A percentile compares a stretch with the other conserved stretches of the same genome.
Conservation (phyloP, 2,797 vertebrate species). For the Erethizon dorsatum region DNA sequence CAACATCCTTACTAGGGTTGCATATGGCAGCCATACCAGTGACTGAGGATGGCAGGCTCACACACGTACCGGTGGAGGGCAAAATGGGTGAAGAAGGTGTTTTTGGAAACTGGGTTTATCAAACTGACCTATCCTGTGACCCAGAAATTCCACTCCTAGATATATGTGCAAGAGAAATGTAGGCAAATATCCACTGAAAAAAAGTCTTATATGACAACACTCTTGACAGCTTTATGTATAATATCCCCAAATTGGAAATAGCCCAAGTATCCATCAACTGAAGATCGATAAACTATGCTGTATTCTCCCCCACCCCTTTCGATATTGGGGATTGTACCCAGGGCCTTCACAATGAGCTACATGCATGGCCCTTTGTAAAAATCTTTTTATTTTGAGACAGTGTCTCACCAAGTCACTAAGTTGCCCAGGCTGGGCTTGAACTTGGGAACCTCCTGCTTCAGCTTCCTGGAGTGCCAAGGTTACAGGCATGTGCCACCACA, state of each 20-base stretch:
- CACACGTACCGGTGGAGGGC: neutral
- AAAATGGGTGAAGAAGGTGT: neutral
- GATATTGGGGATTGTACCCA: neutral
- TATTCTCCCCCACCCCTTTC: neutral
- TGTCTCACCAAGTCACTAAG: neutral
- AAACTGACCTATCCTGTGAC: neutral
- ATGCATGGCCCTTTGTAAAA: neutral
- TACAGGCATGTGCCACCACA: neutral
- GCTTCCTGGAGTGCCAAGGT: neutral
- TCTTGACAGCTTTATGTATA: neutral
- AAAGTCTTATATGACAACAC: neutral
- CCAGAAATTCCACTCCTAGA: constrained; percentile 43
- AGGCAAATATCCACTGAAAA: neutral
- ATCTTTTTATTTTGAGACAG: neutral
- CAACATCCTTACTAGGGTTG: neutral
- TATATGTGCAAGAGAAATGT: neutral
- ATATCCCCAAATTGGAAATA: neutral
- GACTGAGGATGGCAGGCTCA: neutral
- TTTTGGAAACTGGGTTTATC: constrained; percentile 43
- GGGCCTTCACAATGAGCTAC: neutral
- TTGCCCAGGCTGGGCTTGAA: neutral
- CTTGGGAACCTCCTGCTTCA: neutral
- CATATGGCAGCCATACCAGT: neutral
- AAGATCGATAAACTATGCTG: neutral
- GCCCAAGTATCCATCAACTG: neutral